A percentile compares a stretch with the other conserved stretches of the same genome.
Conservation (phyloP, 2,888 invertebrate species). For the Ectobius pallidus region DNA sequence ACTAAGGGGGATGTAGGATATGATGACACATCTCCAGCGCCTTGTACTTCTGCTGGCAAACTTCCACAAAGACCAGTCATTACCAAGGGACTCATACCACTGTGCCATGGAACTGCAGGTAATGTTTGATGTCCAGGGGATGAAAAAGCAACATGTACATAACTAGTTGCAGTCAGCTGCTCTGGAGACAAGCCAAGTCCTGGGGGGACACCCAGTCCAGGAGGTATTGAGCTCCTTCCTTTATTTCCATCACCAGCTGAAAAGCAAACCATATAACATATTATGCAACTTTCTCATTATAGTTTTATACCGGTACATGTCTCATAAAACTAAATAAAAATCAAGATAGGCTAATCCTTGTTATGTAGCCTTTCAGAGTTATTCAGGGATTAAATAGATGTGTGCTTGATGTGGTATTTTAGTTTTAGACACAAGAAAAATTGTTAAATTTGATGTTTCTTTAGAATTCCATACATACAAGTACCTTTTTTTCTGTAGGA, state of each 20-base stretch:
- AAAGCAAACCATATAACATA: neutral
- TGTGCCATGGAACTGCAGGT: conserved; percentile 38
- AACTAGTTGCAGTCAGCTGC: conserved; percentile 32
- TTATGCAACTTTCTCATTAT: neutral
- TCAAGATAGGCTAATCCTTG: no score
- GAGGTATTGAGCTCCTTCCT: conserved; percentile 32
- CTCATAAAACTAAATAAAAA: no score
- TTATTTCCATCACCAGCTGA: conserved; percentile 29
- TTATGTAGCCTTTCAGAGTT: no score
- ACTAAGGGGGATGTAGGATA: conserved; percentile 69
- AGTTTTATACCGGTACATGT: neutral
- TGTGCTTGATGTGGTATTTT: no score
- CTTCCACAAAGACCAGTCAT: conserved; percentile 50
- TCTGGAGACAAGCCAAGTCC: conserved; percentile 38
- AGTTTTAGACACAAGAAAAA: no score
- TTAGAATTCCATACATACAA: no score
- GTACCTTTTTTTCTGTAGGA: no score
- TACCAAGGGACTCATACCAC: conserved; percentile 27
- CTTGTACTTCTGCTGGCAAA: conserved; percentile 51
- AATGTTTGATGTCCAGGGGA: conserved; percentile 39
- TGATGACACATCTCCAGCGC: conserved; percentile 47
- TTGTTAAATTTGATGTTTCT: no score
- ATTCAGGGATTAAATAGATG: no score
- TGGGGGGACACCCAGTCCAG: conserved; percentile 35
- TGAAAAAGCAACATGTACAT: conserved; percentile 40